Conservation (phyloP, 53 echinoderm and acorn worm genomes). For the Paracentrotus lividus region DNA sequence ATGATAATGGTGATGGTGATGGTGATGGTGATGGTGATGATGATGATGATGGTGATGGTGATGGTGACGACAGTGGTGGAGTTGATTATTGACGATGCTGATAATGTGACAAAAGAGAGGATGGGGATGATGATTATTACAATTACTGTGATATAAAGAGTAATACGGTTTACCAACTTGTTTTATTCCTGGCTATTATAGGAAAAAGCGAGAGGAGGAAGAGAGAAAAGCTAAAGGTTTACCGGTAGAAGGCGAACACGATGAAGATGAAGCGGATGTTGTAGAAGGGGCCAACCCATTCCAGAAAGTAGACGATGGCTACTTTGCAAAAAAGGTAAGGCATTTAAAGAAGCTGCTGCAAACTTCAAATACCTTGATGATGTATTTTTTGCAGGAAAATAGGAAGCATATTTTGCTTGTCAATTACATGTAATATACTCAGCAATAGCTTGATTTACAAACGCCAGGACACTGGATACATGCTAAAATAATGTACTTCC, state of each 20-base stretch:
- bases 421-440: too few relatives aligned
- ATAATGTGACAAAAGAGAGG: too few relatives aligned
- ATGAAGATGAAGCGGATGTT: slow-evolving; percentile 75
- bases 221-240: slow-evolving; percentile 83
- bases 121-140: too few relatives aligned
- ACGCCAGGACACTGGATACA: too few relatives aligned
- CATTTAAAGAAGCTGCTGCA: not conserved
- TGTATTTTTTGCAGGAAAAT: too few relatives aligned
- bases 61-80: too few relatives aligned
- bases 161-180: not conserved
- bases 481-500: too few relatives aligned
- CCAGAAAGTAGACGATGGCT: slow-evolving; percentile 76
- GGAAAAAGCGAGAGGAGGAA: slow-evolving; percentile 84
- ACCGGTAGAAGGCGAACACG: slow-evolving; percentile 67
- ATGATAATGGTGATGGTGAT: not conserved
- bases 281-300: slow-evolving; percentile 79
- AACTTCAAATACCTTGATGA: too few relatives aligned
- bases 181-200: slow-evolving; percentile 25
- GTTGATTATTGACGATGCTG: too few relatives aligned
- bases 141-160: too few relatives aligned
- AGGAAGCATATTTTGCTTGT: too few relatives aligned
- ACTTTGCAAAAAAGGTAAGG: slow-evolving; percentile 86
- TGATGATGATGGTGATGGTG: not conserved
- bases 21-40: not conserved
- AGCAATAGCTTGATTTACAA: too few relatives aligned